Percentiles rank a stretch among this genome's conserved stretches.
These are phyloP conservation scores for Phrynosoma blainvillii DNA, from an alignment of 2,113 vertebrate species.

Conservation along the genomic window DNA sequence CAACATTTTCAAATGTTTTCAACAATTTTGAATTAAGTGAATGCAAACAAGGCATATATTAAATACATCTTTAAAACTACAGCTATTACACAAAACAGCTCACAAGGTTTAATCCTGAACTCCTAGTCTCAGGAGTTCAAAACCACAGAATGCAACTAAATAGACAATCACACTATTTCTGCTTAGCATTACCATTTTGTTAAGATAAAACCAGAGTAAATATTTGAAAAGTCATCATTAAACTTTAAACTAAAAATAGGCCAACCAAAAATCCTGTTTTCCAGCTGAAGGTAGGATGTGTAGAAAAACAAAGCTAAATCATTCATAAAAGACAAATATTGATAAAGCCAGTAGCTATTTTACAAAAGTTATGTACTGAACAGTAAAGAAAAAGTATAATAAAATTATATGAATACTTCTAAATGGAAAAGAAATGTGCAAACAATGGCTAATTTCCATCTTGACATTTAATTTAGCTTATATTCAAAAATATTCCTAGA, in stretches of 20 bases:
- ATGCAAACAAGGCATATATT: neutral
- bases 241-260: constrained; percentile 15
- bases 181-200: fast-evolving
- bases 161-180: neutral
- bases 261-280: constrained; percentile 7
- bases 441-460: neutral
- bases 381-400: too few species aligned
- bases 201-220: neutral
- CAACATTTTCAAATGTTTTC: neutral
- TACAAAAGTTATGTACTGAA: neutral
- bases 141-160: neutral
- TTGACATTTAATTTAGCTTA: neutral
- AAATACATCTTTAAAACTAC: neutral
- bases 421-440: neutral
- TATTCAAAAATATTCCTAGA: neutral
- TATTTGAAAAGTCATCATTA: constrained; percentile 31
- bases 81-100: constrained; percentile 8
- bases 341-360: neutral
- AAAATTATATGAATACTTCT: neutral
- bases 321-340: constrained; percentile 19
- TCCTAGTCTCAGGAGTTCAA: neutral
- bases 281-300: neutral
- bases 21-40: constrained; percentile 2
- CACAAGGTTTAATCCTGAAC: neutral
- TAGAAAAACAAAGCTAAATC: neutral